Evolutionary conservation across 1,140 invertebrate species (phyloP), one percentile per base, ranked within the genome.

Genomic region (Mamestra configurata): DNA sequence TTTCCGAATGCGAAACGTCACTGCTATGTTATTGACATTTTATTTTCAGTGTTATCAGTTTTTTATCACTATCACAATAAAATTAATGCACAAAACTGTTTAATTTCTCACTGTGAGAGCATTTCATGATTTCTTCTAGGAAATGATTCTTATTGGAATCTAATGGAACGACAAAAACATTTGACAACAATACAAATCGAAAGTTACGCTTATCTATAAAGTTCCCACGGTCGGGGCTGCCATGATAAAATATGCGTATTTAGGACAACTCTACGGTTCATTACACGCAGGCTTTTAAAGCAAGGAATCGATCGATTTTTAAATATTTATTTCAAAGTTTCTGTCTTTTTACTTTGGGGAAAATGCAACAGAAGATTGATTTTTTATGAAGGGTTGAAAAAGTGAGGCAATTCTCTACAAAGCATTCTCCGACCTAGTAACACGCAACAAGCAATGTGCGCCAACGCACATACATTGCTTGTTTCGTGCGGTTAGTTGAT

Each of bases 1-100:
- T 88, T 90, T 82, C 82, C 79, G 72, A 90, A 88, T 86, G 82
- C 85, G 82, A 92, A 92, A 94, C 93, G 93, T 94, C 93, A 94
- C 89, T 90, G 85, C 82, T 85, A 86, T 86, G 86, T 86, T 88
- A 88, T 91, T 91, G 89, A 92, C 92, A 92, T 89, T 79, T 88
- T 87, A 75, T 20, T 72, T 76, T 85, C 90, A 91, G 82, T 82
- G 78, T 84, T 88, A 85, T 86, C 85, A 89, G 76, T 79, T 82
- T 80, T 84, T 85, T 82, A 81, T 83, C 80, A 85, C 82, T 72
- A 84, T 59, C 75, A 83, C 49, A 59, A 61, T 66, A 82, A 64
- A 37, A 55, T 35, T 64, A 59, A 13, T 18, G 20, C 15, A 40
- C 53, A 1, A 1, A 77, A 59, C 31, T 49, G 37, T 46, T 20